Percentiles rank a stretch among this genome's conserved stretches.
Conservation (phyloP, 2,113 vertebrate genomes). For the Elephas maximus region DNA sequence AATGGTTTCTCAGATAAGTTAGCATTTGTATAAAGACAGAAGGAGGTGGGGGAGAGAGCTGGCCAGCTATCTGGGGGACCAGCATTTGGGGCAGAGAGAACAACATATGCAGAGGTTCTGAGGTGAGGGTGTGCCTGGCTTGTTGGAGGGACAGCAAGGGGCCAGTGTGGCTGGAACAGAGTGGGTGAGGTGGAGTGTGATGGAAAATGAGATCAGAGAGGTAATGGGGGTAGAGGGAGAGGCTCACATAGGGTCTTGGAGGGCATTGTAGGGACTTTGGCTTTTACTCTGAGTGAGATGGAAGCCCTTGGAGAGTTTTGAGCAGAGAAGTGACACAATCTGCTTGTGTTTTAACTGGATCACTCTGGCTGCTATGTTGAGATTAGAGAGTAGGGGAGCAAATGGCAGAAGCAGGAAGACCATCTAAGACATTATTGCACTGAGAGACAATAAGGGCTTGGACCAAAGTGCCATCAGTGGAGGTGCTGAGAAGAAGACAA, state of each 20-base stretch:
- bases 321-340: neutral
- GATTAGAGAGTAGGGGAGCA: neutral
- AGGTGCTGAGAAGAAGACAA: neutral
- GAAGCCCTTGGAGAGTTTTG: neutral
- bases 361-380: neutral
- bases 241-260: fast-evolving
- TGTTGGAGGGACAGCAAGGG: neutral
- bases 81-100: neutral
- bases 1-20: neutral
- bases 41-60: too few relatives aligned
- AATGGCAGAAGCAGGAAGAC: neutral
- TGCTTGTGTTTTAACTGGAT: neutral
- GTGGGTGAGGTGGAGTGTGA: neutral
- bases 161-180: neutral
- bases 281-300: neutral
- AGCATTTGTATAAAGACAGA: neutral
- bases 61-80: fast-evolving
- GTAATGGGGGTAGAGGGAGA: too few relatives aligned
- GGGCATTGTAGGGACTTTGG: too few relatives aligned
- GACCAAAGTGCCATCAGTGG: neutral
- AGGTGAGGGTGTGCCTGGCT: neutral
- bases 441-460: fast-evolving
- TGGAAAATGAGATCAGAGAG: neutral
- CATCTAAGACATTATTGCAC: too few relatives aligned
- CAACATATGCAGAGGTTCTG: neutral